Evolutionary conservation across 2,797 vertebrate genomes (phyloP).

Genomic region (Lycodopsis pacificus): DNA sequence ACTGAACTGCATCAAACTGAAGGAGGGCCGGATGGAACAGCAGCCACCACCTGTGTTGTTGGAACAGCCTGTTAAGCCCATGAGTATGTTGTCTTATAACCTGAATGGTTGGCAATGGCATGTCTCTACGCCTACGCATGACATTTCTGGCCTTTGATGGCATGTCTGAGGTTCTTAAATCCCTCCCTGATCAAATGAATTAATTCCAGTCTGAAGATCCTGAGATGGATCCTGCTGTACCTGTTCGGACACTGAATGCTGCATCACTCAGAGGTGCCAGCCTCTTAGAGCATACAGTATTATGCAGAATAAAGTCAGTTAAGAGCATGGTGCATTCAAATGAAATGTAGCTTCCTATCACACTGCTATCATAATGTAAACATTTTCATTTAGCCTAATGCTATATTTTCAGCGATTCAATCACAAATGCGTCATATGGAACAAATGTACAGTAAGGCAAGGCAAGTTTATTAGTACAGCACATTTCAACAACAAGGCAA

Average conservation of each 20-base stretch:
- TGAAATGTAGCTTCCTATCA: background rate
- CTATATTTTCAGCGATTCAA: background rate
- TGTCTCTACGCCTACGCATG: slow-evolving; percentile 23
- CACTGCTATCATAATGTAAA: background rate
- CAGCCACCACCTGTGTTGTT: background rate
- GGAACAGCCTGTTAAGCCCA: slow-evolving; percentile 17
- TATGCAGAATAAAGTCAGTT: background rate
- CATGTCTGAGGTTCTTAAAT: slow-evolving; percentile 36
- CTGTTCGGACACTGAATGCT: slow-evolving; percentile 4
- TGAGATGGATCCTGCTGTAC: slow-evolving; percentile 29
- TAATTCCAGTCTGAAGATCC: slow-evolving; percentile 38
- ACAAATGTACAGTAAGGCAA: background rate
- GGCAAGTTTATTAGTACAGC: too few relatives aligned
- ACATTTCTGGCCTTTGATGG: slow-evolving; percentile 30
- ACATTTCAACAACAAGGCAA: too few relatives aligned
- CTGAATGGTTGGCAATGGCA: slow-evolving; percentile 21
- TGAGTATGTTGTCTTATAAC: slow-evolving; percentile 6
- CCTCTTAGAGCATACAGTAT: background rate
- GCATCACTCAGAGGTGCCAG: background rate
- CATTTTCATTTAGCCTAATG: background rate
- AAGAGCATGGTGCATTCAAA: background rate
- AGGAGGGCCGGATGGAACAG: slow-evolving; percentile 25
- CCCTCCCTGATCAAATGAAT: slow-evolving; percentile 46
- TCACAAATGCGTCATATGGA: background rate
- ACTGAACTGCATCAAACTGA: slow-evolving; percentile 2